A percentile compares a stretch with the other conserved stretches of the same genome.
These are phyloP conservation scores for Zaprionus obscuricornis DNA, from an alignment of 2,888 invertebrate species.

Conservation along the genomic window DNA sequence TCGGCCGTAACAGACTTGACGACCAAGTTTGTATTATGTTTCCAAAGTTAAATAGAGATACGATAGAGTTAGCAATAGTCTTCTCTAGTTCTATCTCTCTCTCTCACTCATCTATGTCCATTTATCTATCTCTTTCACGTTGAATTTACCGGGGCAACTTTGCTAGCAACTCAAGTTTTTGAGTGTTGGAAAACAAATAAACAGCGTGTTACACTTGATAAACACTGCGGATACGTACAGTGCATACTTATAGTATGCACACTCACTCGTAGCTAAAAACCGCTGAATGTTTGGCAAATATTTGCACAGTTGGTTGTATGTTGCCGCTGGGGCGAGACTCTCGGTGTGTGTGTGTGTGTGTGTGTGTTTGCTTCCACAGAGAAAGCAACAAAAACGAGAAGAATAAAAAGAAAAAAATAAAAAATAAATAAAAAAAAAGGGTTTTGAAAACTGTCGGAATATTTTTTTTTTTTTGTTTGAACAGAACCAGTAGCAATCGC, in stretches of 20 bases:
- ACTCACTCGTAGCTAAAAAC: neutral
- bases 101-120: too few relatives aligned
- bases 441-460: constrained; percentile 39
- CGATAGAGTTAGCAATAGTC: too few relatives aligned
- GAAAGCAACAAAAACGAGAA: too few relatives aligned
- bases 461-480: constrained; percentile 54
- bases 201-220: constrained; percentile 70
- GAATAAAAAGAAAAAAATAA: too few relatives aligned
- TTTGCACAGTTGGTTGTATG: constrained; percentile 55
- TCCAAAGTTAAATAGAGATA: constrained; percentile 39
- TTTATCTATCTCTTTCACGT: too few relatives aligned
- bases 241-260: neutral
- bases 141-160: constrained; percentile 12
- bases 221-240: constrained; percentile 50
- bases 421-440: constrained; percentile 4
- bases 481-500: constrained; percentile 51
- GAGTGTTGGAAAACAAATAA: constrained; percentile 70
- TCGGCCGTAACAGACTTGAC: too few relatives aligned
- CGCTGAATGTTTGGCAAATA: constrained; percentile 57
- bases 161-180: constrained; percentile 56
- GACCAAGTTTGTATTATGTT: constrained; percentile 36
- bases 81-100: too few relatives aligned
- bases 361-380: too few relatives aligned
- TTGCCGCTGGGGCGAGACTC: too few relatives aligned
- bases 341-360: too few relatives aligned